Evolutionary conservation across 2,888 invertebrate species (phyloP).

Genomic region (Antheraea assamensis): DNA sequence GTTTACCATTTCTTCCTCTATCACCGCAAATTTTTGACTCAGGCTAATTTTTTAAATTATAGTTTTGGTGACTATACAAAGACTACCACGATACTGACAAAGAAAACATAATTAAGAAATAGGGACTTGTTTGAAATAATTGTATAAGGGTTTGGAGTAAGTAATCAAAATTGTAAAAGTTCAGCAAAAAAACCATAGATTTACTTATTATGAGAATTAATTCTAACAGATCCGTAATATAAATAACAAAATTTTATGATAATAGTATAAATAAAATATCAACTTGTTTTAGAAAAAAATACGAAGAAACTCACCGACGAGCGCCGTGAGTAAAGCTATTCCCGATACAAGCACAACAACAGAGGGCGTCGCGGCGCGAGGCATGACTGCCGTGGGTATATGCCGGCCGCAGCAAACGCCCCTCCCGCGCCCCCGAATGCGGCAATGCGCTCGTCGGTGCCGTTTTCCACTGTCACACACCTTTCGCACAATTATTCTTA

Average conservation of each 20-base stretch:
- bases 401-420: conserved; percentile 50
- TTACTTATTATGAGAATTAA: too few relatives aligned
- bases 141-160: too few relatives aligned
- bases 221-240: too few relatives aligned
- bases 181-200: too few relatives aligned
- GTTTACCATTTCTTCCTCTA: too few relatives aligned
- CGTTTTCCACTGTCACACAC: conserved; percentile 4
- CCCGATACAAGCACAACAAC: conserved; percentile 48
- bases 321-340: conserved; percentile 60
- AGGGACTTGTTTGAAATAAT: too few relatives aligned
- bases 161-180: too few relatives aligned
- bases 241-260: not conserved
- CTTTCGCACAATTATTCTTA: not conserved
- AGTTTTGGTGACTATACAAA: too few relatives aligned
- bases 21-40: too few relatives aligned
- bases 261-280: not conserved
- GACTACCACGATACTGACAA: too few relatives aligned
- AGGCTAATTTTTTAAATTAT: too few relatives aligned
- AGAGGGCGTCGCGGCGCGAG: conserved; percentile 52
- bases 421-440: conserved; percentile 76
- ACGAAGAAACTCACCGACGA: conserved; percentile 64
- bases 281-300: not conserved
- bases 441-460: conserved; percentile 68
- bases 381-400: conserved; percentile 60
- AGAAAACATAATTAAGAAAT: too few relatives aligned